Evolutionary conservation across 2,113 vertebrate genomes (phyloP), one percentile per base, ranked within the genome.

Genomic region (Oryzias curvinotus): DNA sequence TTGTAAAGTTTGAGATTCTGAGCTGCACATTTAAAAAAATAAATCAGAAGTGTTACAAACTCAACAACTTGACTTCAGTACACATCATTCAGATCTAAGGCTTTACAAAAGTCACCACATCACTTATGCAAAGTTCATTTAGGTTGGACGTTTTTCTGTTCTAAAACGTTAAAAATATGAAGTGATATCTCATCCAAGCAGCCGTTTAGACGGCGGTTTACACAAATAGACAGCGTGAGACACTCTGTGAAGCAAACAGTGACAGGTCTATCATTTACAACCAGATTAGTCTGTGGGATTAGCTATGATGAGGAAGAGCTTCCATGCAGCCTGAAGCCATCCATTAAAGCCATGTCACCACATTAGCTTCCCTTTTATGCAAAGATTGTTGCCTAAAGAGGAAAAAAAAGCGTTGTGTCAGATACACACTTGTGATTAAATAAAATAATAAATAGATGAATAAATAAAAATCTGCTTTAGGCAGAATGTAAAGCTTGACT

Each of bases 261-360:
- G 78, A 73, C 65, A 65, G 72, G 64, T 79, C 73, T 68, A 65
- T 71, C 66, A 54, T 69, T 83, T 81, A 86, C 80, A 81, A 78
- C 71, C 52, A 57, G 83, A 86, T 88, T 84, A 84, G 83, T 80
- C 76, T 53, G 67, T 56, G 59, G 76, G 80, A 88, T 89, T 84
- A 80, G 85, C 84, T 73, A 78, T 23, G 62, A 83, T 0, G 69
- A 77, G 68, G 51, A 63, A 58, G 68, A 71, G 52, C 48, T 73
- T 49, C 55, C 63, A 18, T 10, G 47, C 69, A 60, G 75, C 80
- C 80, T 5, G 58, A 14, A 71, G 77, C 55, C 71, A 57, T 63
- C 58, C 70, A 68, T 77, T 77, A 75, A 73, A 65, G 61, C 62
- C 58, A 8, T 53, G 64, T 77, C 72, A 76, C 48, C 26, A 64